Evolutionary conservation across 2,113 vertebrate species (phyloP).

Genomic region (Labrus mixtus): DNA sequence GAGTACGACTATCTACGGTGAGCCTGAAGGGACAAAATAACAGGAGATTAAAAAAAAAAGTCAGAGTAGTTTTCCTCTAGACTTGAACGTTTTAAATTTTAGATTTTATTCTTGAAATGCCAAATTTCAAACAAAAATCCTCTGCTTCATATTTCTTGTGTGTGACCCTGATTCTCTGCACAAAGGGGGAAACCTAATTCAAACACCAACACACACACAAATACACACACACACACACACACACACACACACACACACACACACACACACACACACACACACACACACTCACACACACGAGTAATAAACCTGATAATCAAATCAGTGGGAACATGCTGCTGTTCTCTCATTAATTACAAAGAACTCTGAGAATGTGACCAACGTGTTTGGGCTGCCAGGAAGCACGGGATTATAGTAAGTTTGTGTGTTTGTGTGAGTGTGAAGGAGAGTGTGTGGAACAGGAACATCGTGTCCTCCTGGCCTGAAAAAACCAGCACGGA

Average conservation of each 20-base stretch:
- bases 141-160: too few relatives aligned
- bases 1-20: too few relatives aligned
- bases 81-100: too few relatives aligned
- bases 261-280: too few relatives aligned
- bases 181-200: background rate
- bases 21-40: too few relatives aligned
- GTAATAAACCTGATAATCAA: slow-evolving; percentile 2
- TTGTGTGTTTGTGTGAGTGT: background rate
- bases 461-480: slow-evolving; percentile 43
- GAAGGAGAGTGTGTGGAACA: slow-evolving; percentile 5
- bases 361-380: slow-evolving; percentile 31
- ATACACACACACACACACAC: slow-evolving; percentile 6
- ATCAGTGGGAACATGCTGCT: slow-evolving; percentile 37
- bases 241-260: background rate
- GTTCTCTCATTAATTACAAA: slow-evolving; percentile 34
- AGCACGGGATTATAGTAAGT: slow-evolving; percentile 18
- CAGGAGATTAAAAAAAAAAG: too few relatives aligned
- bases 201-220: background rate
- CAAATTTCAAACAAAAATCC: too few relatives aligned
- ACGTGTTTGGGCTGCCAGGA: slow-evolving; percentile 30
- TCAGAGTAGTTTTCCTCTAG: too few relatives aligned
- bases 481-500: slow-evolving; percentile 11
- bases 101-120: too few relatives aligned
- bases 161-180: background rate
- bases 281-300: background rate